phyloP scores from a whole-genome alignment of 2,113 vertebrate genomes.

The Upupa epops region DNA sequence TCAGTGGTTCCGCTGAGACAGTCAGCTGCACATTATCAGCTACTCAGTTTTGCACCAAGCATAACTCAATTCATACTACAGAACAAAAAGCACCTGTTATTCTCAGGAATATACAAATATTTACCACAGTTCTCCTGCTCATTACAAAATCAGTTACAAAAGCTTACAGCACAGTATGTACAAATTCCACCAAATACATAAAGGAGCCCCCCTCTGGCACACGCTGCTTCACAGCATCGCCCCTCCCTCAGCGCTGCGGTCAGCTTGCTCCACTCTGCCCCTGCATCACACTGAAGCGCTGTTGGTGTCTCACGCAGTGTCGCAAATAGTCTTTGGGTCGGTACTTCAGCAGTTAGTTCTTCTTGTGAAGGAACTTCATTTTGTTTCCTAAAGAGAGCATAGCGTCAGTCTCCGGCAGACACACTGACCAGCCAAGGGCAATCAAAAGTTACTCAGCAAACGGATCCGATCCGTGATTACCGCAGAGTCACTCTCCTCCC shows the following conservation, averaged over 20 bases:
- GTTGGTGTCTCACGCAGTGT: background rate
- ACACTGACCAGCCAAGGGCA: background rate
- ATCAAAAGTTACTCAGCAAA: background rate
- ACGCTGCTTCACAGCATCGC: background rate
- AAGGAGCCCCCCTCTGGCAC: background rate
- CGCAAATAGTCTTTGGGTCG: background rate
- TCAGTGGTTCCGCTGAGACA: constrained; percentile 87
- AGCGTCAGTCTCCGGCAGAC: background rate
- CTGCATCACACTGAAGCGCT: background rate
- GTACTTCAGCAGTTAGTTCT: constrained; percentile 80
- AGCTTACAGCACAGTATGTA: constrained; percentile 83
- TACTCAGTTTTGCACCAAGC: constrained; percentile 78
- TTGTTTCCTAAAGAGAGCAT: constrained; percentile 85
- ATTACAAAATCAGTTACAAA: constrained; percentile 78
- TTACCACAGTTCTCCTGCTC: constrained; percentile 81
- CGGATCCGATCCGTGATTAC: too few relatives aligned
- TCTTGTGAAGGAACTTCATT: constrained; percentile 99
- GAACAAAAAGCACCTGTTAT: constrained; percentile 72
- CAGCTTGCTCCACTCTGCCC: background rate
- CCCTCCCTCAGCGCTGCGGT: background rate
- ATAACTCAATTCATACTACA: constrained; percentile 65
- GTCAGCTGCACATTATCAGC: constrained; percentile 81
- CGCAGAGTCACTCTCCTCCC: background rate
- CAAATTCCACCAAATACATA: constrained; percentile 64
- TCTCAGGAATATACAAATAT: constrained; percentile 83